Conservation (phyloP, 2,888 invertebrate species). For the Drosophila aldrichi region DNA sequence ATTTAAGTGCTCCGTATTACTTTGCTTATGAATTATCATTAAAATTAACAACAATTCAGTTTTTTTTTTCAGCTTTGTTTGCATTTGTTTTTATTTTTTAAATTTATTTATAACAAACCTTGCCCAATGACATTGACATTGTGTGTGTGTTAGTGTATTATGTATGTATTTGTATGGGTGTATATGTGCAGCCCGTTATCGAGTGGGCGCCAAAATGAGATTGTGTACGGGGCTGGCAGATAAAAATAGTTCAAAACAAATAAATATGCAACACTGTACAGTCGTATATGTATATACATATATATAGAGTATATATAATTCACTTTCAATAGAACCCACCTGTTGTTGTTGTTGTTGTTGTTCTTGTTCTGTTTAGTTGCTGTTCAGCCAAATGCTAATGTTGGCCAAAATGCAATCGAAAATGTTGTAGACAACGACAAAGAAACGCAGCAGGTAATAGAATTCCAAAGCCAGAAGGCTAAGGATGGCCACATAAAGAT, state of each 20-base stretch:
- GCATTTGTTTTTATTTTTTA: constrained; percentile 16
- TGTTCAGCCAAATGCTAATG: constrained; percentile 13
- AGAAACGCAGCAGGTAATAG: constrained; percentile 28
- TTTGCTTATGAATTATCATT: constrained; percentile 14
- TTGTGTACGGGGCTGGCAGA: constrained; percentile 25
- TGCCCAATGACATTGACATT: constrained; percentile 52
- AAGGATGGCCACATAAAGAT: constrained; percentile 26
- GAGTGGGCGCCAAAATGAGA: constrained; percentile 64
- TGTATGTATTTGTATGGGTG: constrained; percentile 1
- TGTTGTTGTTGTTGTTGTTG: constrained; percentile 55
- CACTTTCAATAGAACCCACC: constrained; percentile 60
- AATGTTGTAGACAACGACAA: constrained; percentile 12
- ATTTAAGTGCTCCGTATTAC: background rate
- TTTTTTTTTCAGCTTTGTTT: constrained; percentile 7
- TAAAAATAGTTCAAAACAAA: constrained; percentile 38
- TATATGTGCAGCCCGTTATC: constrained; percentile 20
- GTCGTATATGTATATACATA: background rate
- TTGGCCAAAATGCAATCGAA: constrained; percentile 20
- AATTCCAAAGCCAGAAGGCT: constrained; percentile 34
- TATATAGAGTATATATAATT: constrained; percentile 30
- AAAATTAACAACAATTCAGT: constrained; percentile 8
- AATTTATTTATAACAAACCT: constrained; percentile 34
- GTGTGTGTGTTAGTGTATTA: constrained; percentile 1
- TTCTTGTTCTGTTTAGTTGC: constrained; percentile 14
- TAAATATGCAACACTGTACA: constrained; percentile 6